Conservation (phyloP, 2,113 vertebrate genomes). For the Silurus meridionalis region DNA sequence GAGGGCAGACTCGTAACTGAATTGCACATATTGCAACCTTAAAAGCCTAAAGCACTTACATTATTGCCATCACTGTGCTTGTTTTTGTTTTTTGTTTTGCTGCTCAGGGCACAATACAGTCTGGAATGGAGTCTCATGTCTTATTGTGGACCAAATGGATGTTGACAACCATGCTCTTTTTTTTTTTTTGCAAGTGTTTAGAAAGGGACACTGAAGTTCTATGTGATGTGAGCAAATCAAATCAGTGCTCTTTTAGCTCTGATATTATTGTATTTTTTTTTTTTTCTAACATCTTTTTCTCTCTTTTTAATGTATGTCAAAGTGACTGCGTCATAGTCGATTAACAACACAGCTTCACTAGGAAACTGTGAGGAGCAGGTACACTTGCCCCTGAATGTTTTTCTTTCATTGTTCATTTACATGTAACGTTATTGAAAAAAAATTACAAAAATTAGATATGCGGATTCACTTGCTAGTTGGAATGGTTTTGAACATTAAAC, state of each 20-base stretch:
- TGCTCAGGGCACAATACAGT: slow-evolving; percentile 45
- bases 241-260: slow-evolving; percentile 9
- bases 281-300: not conserved
- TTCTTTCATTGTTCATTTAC: not conserved
- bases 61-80: slow-evolving; percentile 43
- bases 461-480: not conserved
- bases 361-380: slow-evolving; percentile 18
- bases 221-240: not conserved
- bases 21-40: slow-evolving; percentile 35
- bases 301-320: no score
- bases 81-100: not conserved
- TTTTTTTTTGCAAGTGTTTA: not conserved
- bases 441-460: not conserved
- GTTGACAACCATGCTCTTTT: not conserved
- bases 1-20: slow-evolving; percentile 14
- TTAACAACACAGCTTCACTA: slow-evolving; percentile 2
- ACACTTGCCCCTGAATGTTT: not conserved
- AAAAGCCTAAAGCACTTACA: slow-evolving; percentile 29
- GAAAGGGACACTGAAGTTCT: not conserved
- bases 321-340: not conserved
- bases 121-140: not conserved
- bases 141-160: slow-evolving; percentile 17
- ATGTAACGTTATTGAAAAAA: not conserved
- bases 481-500: not conserved
- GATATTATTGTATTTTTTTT: not conserved